A percentile compares a stretch with the other conserved stretches of the same genome.
phyloP scores from a whole-genome alignment of 1,140 invertebrate genomes.

The Pseudomyrmex flavicornis region DNA sequence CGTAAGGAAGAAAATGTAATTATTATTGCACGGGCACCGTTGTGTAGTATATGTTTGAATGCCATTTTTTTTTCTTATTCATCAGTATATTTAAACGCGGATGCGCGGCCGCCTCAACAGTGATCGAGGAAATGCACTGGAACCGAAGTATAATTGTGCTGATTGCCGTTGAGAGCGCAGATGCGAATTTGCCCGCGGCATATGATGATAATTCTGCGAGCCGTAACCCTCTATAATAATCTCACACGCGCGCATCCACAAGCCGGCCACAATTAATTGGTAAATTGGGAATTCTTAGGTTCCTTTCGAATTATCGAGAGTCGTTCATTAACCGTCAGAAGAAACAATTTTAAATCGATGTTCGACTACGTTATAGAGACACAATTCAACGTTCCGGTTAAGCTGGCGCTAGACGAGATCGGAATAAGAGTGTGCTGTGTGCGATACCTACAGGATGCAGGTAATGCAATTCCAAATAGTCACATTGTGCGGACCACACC shows the following conservation, averaged over 20 bases:
- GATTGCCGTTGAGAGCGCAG: conserved; percentile 45
- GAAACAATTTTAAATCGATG: too few relatives aligned
- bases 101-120: conserved; percentile 18
- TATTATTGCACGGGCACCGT: not conserved
- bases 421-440: too few relatives aligned
- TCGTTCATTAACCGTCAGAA: too few relatives aligned
- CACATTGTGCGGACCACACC: not conserved
- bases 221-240: conserved; percentile 48
- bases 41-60: not conserved
- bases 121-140: conserved; percentile 41
- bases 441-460: not conserved
- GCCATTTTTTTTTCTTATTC: conserved; percentile 2
- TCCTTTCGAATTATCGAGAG: not conserved
- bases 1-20: conserved; percentile 28
- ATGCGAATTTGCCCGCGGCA: conserved; percentile 28
- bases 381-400: not conserved
- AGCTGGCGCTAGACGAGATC: not conserved
- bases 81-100: conserved; percentile 36
- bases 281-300: conserved; percentile 26
- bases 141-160: conserved; percentile 56
- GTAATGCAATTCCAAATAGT: not conserved
- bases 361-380: not conserved
- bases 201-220: conserved; percentile 35
- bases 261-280: conserved; percentile 40
- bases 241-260: not conserved